Percentiles rank a stretch among this genome's conserved stretches.
phyloP scores from a whole-genome alignment of 64 coral and sea anemone species.

The Montipora capricornis region DNA sequence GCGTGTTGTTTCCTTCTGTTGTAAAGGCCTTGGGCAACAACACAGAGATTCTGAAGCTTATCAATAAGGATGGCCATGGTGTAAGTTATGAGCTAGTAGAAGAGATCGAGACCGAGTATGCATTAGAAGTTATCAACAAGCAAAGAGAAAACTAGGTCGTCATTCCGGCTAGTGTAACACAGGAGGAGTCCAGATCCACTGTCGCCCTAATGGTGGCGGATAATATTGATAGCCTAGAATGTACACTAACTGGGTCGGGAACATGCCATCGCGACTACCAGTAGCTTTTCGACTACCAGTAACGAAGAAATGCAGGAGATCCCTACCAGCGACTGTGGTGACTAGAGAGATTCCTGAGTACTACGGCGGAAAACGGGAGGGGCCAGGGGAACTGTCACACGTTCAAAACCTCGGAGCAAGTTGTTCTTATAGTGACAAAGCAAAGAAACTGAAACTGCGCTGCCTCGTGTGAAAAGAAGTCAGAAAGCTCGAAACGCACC shows the following conservation, averaged over 20 bases:
- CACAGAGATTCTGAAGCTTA: slow-evolving; percentile 66
- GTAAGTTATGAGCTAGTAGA: slow-evolving; percentile 67
- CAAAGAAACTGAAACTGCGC: no score
- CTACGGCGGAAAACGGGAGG: no score
- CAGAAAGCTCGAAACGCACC: slow-evolving; percentile 52
- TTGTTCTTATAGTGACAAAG: no score
- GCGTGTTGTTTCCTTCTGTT: slow-evolving; percentile 65
- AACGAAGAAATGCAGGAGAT: not conserved
- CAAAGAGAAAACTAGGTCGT: slow-evolving; percentile 69
- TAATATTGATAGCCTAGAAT: slow-evolving; percentile 79
- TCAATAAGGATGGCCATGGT: slow-evolving; percentile 61
- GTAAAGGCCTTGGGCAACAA: slow-evolving; percentile 70
- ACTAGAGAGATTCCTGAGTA: no score
- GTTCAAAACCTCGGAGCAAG: no score
- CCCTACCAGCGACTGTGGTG: no score
- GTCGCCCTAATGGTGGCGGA: slow-evolving; percentile 68
- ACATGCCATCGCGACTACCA: slow-evolving; percentile 44
- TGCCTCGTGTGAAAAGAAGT: slow-evolving; percentile 24
- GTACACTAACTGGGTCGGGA: slow-evolving; percentile 58
- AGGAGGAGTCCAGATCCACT: slow-evolving; percentile 3
- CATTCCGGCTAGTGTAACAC: slow-evolving; percentile 43
- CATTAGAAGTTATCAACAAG: slow-evolving; percentile 62
- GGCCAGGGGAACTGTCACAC: no score
- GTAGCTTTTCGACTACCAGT: not conserved
- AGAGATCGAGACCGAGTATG: slow-evolving; percentile 69